These are phyloP conservation scores for Pavo muticus DNA, from an alignment of 2,113 vertebrate species.

Conservation along the genomic window DNA sequence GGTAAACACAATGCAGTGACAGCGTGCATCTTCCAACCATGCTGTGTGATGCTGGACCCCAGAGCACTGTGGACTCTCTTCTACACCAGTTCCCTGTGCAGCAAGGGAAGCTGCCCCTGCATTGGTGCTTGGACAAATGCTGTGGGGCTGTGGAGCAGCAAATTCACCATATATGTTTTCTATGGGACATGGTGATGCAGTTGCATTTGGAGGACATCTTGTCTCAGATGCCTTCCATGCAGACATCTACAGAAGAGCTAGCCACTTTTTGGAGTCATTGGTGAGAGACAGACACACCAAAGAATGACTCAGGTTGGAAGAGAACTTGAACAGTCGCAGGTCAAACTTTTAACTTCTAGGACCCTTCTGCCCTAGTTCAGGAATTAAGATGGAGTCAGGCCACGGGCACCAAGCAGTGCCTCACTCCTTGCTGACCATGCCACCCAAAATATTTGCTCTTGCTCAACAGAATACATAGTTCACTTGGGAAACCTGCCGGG, in stretches of 20 bases:
- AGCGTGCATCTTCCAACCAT: neutral
- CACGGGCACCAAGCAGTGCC: neutral
- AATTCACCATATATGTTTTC: accelerated
- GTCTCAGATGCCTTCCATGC: accelerated
- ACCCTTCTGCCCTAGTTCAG: neutral
- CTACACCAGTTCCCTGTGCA: accelerated
- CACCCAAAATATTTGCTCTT: neutral
- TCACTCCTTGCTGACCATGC: neutral
- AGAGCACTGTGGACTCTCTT: neutral
- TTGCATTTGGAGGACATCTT: neutral
- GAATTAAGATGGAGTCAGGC: neutral
- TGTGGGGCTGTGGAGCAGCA: neutral
- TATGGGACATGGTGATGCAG: accelerated
- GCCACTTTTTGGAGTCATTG: neutral
- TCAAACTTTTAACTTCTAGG: neutral
- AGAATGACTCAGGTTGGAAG: neutral
- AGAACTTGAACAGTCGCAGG: neutral
- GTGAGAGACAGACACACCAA: neutral
- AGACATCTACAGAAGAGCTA: neutral
- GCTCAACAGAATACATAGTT: neutral
- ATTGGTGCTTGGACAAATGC: accelerated
- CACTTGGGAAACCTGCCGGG: neutral
- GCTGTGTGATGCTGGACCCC: neutral
- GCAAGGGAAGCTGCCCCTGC: accelerated
- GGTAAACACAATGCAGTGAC: neutral